phyloP scores from a whole-genome alignment of 2,113 vertebrate species.

The Setophaga petechia region DNA sequence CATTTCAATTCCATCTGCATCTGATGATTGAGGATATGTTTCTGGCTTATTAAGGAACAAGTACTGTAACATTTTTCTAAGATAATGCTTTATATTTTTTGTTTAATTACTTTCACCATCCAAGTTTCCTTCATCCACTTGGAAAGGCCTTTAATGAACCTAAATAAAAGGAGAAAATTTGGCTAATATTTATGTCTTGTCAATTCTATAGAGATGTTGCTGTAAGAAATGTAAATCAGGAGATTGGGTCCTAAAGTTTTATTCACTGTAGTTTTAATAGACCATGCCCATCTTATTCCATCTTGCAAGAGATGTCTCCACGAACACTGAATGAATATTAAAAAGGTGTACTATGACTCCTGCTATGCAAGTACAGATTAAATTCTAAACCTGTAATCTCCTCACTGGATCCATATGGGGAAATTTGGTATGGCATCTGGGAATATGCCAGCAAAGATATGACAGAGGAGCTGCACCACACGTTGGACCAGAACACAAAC shows the following conservation, averaged over 20 bases:
- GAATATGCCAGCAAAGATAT: background rate
- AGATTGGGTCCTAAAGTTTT: slow-evolving; percentile 27
- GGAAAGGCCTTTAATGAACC: background rate
- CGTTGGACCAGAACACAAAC: background rate
- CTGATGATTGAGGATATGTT: background rate
- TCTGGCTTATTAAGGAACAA: background rate
- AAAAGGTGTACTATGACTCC: background rate
- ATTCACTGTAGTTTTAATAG: slow-evolving; percentile 39
- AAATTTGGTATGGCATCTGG: background rate
- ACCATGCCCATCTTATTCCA: background rate
- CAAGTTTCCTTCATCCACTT: background rate
- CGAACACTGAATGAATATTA: background rate
- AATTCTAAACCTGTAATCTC: background rate
- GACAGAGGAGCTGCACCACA: rapidly evolving
- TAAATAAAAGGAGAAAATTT: background rate
- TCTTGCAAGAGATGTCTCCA: background rate
- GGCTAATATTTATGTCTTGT: background rate
- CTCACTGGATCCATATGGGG: background rate
- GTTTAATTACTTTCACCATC: background rate
- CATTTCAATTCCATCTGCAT: background rate
- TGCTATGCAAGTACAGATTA: background rate
- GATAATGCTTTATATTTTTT: background rate
- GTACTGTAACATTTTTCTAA: background rate
- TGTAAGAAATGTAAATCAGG: slow-evolving; percentile 21
- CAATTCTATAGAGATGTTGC: background rate